These are phyloP conservation scores for Blastomussa wellsi DNA, from an alignment of 92 coral and sea anemone species.

Conservation along the genomic window DNA sequence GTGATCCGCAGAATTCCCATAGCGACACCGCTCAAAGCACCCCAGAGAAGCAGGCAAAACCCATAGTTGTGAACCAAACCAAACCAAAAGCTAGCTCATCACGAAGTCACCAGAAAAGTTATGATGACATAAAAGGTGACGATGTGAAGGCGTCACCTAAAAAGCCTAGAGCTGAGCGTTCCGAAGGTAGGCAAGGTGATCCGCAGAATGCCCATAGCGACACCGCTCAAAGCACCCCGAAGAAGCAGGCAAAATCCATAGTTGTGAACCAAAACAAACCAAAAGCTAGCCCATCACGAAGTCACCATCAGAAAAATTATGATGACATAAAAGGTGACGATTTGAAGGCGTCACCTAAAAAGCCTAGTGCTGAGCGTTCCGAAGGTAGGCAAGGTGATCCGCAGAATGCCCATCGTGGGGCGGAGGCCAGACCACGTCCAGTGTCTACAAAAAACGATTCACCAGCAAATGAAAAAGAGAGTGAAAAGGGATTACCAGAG, in stretches of 20 bases:
- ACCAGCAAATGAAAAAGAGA: neutral
- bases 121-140: constrained; percentile 11
- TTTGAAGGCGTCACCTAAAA: neutral
- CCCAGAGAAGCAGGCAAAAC: neutral
- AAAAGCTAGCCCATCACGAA: neutral
- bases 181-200: too few species aligned
- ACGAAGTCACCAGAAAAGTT: neutral
- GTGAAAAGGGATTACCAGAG: neutral
- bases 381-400: neutral
- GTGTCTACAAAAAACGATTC: neutral
- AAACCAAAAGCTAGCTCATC: neutral
- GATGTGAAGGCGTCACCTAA: neutral
- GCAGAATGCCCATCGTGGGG: neutral
- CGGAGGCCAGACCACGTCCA: neutral
- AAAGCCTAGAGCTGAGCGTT: too few species aligned
- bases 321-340: constrained; percentile 9
- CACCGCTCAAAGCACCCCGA: neutral
- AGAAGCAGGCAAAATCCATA: neutral
- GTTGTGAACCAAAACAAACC: neutral
- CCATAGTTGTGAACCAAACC: neutral
- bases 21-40: neutral
- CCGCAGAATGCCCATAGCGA: too few species aligned
- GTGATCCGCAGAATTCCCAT: too few species aligned
- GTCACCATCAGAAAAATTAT: neutral
- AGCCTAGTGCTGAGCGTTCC: constrained; percentile 2